Evolutionary conservation across 2,888 invertebrate species (phyloP), one percentile per base, ranked within the genome.

Genomic region (Spilarctia lutea): DNA sequence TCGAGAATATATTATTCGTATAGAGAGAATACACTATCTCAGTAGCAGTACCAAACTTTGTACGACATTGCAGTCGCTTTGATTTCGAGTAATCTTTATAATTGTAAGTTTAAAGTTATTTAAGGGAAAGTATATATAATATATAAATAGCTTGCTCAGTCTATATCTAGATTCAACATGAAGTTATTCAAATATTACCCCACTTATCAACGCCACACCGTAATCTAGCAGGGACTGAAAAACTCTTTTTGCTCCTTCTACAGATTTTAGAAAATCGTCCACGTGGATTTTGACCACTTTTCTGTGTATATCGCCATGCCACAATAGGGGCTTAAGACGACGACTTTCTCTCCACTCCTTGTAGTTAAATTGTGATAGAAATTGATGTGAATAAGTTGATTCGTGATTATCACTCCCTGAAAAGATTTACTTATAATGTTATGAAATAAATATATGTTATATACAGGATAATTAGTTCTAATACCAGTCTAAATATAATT

Each of bases 351-450:
- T 91, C 93, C 94, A 94, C 18, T 85, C 87, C 42, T 86, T 83
- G 74, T 91, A 91, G 35, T 93, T 89, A 74, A 92, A 94, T 81
- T 93, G 88, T 72, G 77, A 80, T 27, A 97, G 87, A 87, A 96
- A 97, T 1, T 94, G 89, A 0, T 95, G 81, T 45, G 91, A 79
- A 82, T 96, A 97, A 8, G 78, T 85, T 0, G 97, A 97, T 80
- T 91, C 83, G 83, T 97, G 97, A 0, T 91, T 90, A 87, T 97
- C 97, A 69, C 91, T 94, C 97, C 97, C 97, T 97, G 82, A 75
- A 92, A 92, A 42, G 69, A 11, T 63, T 74, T 68, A n/a, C 10
- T 65, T 56, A n/a, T 24, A 52, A 8, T 52, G 24, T 52, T 52
- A 52, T 2, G 1, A 52, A 52, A 52, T 52, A 10, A 52, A 8